Evolutionary conservation across 2,797 vertebrate genomes (phyloP), one percentile per base, ranked within the genome.

Genomic region (Hydrocynus forskahlii): DNA sequence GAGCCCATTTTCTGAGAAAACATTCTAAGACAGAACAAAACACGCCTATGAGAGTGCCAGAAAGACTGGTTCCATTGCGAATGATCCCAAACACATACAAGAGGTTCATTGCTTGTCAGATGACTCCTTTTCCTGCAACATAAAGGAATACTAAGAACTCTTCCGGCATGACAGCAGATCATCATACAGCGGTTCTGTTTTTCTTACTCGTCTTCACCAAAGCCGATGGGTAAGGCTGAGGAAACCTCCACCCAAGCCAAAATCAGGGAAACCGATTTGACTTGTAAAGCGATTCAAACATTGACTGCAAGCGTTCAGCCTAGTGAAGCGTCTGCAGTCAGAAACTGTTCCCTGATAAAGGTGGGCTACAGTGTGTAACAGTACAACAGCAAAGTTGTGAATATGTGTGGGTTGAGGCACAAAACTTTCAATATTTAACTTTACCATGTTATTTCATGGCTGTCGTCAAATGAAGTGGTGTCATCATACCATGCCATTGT

Each of bases 1-100:
- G 40, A 83, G 82, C 62, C 55, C 43, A 64, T 7, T 63, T 64
- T 68, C 66, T 12, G 75, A 48, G 38, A 79, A 79, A 25, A 52
- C 50, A 66, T 80, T 83, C 78, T 59, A 71, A 50, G 82, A 80
- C 78, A 80, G 19, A 67, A 79, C 77, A 83, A 75, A 83, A 55
- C 77, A 76, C 23, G 72, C 70, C 48, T 69, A 50, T 50, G 23
- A 75, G 45, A 75, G 38, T 29, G 66, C 16, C 77, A 57, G 66
- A 45, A 2, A 68, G 35, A 40, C 19, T 43, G 19, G 66, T 17
- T 68, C 38, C 19, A 68, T 45, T 43, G 66, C 66, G 3, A 45
- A 43, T 43, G 38, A 45, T 68, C 66, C 66, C 19, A 38, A 68
- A 68, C 29, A 21, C 66, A 75, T 19, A 79, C 43, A 79, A 19